Conservation (phyloP, 2,888 invertebrate genomes). For the Meloe dianella region DNA sequence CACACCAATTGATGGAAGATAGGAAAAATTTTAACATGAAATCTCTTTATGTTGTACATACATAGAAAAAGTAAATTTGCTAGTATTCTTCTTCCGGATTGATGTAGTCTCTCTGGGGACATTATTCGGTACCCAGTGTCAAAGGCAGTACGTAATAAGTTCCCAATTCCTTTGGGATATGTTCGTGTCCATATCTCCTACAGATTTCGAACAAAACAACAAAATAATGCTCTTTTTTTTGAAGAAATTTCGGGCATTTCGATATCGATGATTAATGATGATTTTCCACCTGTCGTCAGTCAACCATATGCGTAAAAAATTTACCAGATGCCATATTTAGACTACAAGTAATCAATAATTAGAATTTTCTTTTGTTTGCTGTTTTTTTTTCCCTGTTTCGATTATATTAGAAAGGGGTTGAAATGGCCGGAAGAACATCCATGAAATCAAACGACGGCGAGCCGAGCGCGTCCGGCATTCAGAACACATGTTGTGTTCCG, state of each 20-base stretch:
- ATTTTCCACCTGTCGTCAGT: background rate
- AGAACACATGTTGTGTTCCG: constrained; percentile 52
- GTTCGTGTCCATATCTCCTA: constrained; percentile 53
- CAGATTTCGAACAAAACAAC: constrained; percentile 13
- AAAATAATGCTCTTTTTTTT: background rate
- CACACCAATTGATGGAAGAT: constrained; percentile 4
- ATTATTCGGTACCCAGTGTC: constrained; percentile 53
- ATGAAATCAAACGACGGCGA: constrained; percentile 45
- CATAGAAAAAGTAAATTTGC: constrained; percentile 4
- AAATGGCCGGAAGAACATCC: constrained; percentile 47
- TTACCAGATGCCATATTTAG: background rate
- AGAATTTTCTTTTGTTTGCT: background rate
- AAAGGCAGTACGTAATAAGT: constrained; percentile 60
- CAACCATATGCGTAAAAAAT: background rate
- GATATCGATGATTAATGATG: background rate
- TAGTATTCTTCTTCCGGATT: constrained; percentile 48
- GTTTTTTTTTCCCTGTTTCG: background rate
- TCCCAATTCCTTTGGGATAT: constrained; percentile 56
- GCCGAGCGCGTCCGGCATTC: constrained; percentile 50
- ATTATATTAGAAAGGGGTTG: constrained; percentile 15
- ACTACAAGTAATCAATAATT: background rate
- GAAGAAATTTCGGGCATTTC: background rate
- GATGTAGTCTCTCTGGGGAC: constrained; percentile 53
- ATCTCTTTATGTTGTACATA: background rate
- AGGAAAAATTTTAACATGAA: background rate